A percentile compares a stretch with the other conserved stretches of the same genome.
Conservation (phyloP, 1,140 invertebrate genomes). For the Bombus picipes region DNA sequence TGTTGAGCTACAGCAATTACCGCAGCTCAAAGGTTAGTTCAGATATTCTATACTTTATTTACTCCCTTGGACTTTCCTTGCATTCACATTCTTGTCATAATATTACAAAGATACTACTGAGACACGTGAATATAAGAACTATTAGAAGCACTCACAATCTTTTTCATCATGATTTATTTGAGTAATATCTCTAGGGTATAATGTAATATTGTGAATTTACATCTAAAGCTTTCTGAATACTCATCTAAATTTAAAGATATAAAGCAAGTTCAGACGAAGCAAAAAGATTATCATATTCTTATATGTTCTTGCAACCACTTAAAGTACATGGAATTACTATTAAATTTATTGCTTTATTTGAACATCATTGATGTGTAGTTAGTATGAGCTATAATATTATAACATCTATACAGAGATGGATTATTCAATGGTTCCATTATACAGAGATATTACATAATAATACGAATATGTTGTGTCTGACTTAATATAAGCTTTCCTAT, state of each 20-base stretch:
- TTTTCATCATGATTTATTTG: no score
- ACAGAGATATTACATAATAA: neutral
- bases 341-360: neutral
- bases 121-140: neutral
- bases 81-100: neutral
- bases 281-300: neutral
- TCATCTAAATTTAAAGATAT: no score
- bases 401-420: neutral
- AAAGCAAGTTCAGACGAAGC: neutral
- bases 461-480: neutral
- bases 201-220: neutral
- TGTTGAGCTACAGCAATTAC: constrained; percentile 93
- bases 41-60: neutral
- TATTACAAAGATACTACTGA: neutral
- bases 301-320: no score
- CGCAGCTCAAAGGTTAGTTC: constrained; percentile 91
- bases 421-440: neutral
- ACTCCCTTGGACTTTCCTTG: neutral
- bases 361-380: neutral
- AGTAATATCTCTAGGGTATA: neutral
- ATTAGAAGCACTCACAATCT: neutral
- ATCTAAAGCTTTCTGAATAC: neutral
- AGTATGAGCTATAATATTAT: neutral
- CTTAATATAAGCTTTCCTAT: neutral
- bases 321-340: neutral